These are phyloP conservation scores for Xenotilapia flavipinnis DNA, from an alignment of 2,113 vertebrate genomes.

Conservation along the genomic window DNA sequence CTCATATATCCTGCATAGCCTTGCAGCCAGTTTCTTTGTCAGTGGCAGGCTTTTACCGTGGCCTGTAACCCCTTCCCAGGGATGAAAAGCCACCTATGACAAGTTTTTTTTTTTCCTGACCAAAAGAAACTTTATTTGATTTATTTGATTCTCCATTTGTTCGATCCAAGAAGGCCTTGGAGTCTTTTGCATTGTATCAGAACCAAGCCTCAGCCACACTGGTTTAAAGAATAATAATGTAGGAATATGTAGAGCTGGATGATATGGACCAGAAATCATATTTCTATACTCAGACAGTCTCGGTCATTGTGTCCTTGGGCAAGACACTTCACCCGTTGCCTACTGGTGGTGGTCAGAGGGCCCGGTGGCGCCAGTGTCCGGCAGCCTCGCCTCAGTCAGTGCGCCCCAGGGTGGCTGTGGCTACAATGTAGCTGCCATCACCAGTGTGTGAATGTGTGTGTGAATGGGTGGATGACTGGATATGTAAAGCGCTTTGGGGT, in stretches of 20 bases:
- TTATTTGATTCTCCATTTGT: background rate
- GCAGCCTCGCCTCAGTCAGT: too few relatives aligned
- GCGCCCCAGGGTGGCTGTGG: too few relatives aligned
- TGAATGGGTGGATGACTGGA: too few relatives aligned
- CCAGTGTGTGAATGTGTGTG: too few relatives aligned
- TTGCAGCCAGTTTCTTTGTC: background rate
- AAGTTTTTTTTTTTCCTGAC: background rate
- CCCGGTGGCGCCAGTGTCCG: too few relatives aligned
- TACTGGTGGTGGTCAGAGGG: too few relatives aligned
- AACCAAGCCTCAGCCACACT: background rate
- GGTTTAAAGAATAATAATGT: background rate
- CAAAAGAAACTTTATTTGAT: background rate
- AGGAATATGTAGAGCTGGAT: background rate
- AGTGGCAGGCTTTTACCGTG: constrained; percentile 3
- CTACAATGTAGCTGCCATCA: too few relatives aligned
- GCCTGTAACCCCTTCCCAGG: background rate
- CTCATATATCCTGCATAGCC: constrained; percentile 9
- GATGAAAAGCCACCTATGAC: constrained; percentile 21
- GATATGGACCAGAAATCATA: background rate
- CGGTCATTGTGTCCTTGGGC: too few relatives aligned
- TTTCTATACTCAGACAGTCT: background rate
- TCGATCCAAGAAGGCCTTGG: background rate
- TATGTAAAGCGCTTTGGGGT: too few relatives aligned
- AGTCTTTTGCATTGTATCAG: background rate
- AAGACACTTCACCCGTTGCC: too few relatives aligned